These are phyloP conservation scores for Drosophila guanche DNA, from an alignment of 1,140 invertebrate genomes.

Conservation along the genomic window DNA sequence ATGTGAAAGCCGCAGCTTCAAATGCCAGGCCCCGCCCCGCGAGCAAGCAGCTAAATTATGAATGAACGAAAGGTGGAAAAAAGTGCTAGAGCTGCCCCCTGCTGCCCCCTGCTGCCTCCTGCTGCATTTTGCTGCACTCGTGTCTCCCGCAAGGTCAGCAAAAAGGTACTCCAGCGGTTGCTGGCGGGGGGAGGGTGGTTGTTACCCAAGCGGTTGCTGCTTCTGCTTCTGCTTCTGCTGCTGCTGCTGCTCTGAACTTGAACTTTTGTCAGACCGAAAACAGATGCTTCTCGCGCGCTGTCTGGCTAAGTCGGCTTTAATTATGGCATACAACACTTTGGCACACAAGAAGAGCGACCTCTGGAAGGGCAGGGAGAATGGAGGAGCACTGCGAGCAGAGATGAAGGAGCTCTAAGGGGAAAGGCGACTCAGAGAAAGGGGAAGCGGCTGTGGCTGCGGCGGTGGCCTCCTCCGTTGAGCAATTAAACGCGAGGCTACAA, in stretches of 20 bases:
- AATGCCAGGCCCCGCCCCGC: conserved; percentile 31
- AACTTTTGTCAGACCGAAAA: conserved; percentile 48
- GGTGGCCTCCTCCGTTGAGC: conserved; percentile 31
- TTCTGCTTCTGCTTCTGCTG: not conserved
- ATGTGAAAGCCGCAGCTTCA: conserved; percentile 30
- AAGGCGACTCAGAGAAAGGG: too few species aligned
- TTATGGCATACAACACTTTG: conserved; percentile 47
- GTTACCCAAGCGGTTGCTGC: conserved; percentile 11
- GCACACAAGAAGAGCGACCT: conserved; percentile 5
- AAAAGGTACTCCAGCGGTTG: too few species aligned
- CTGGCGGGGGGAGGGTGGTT: not conserved
- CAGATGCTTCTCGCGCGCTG: conserved; percentile 37
- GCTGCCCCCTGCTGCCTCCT: too few species aligned
- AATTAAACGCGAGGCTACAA: conserved; percentile 45
- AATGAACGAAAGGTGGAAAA: conserved; percentile 46
- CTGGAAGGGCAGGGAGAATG: not conserved
- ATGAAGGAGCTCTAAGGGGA: not conserved
- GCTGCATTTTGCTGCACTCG: too few species aligned
- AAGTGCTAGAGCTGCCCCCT: conserved; percentile 3
- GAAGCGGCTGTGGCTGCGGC: not conserved
- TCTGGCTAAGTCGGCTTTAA: conserved; percentile 51
- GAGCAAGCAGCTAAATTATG: conserved; percentile 32
- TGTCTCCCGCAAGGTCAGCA: too few species aligned
- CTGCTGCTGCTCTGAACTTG: conserved; percentile 36
- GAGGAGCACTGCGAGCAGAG: too few species aligned